Conservation (phyloP, 1,140 invertebrate genomes). For the Magallana ariakensis region DNA sequence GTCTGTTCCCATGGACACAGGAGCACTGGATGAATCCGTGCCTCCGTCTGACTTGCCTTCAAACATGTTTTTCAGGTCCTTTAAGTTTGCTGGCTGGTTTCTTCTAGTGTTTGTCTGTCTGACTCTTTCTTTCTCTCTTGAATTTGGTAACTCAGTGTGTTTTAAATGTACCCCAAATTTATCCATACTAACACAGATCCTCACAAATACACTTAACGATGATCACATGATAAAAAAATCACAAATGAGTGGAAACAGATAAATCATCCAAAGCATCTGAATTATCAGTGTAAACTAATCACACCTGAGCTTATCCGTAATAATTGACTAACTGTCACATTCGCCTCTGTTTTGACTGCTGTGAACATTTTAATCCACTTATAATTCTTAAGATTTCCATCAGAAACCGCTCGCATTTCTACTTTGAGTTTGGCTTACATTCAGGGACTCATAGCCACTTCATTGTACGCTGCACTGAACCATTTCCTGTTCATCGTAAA, state of each 20-base stretch:
- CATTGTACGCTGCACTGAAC: slow-evolving; percentile 3
- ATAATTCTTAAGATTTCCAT: slow-evolving; percentile 23
- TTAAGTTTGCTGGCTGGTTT: slow-evolving; percentile 3
- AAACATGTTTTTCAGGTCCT: slow-evolving; percentile 10
- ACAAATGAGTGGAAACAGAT: neutral
- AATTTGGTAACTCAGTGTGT: neutral
- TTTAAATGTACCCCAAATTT: slow-evolving; percentile 28
- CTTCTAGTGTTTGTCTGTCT: neutral
- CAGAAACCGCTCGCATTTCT: slow-evolving; percentile 28
- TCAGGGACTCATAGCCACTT: neutral
- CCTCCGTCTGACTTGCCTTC: neutral
- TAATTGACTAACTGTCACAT: neutral
- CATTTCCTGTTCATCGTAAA: slow-evolving; percentile 34
- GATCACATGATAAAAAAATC: slow-evolving; percentile 1
- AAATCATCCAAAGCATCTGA: neutral
- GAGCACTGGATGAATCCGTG: neutral
- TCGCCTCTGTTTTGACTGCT: neutral
- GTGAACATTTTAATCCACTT: slow-evolving; percentile 22
- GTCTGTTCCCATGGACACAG: slow-evolving; percentile 18
- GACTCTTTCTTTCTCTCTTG: neutral
- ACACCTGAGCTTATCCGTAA: neutral
- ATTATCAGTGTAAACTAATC: neutral
- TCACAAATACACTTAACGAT: neutral
- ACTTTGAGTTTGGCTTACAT: neutral
- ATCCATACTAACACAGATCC: neutral